These are phyloP conservation scores for Origma solitaria DNA, from an alignment of 2,113 vertebrate species.

Conservation along the genomic window DNA sequence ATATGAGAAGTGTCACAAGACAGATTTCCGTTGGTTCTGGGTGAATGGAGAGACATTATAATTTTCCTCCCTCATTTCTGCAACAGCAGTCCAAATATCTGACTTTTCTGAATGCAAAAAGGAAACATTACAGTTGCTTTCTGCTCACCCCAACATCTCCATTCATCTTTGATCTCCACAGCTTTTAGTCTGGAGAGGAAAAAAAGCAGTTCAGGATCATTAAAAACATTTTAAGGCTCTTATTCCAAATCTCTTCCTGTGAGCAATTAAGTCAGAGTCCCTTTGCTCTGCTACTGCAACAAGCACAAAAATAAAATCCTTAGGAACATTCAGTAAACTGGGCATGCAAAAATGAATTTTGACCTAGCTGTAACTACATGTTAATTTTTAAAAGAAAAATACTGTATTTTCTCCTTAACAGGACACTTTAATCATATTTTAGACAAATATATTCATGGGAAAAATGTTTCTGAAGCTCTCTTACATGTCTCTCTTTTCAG, in stretches of 20 bases:
- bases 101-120: not conserved
- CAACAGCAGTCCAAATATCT: not conserved
- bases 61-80: not conserved
- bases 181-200: not conserved
- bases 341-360: conserved; percentile 5
- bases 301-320: not conserved
- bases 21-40: conserved; percentile 9
- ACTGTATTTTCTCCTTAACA: not conserved
- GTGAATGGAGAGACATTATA: not conserved
- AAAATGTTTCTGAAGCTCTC: conserved; percentile 29
- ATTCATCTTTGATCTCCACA: not conserved
- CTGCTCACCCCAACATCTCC: not conserved
- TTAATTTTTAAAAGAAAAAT: not conserved
- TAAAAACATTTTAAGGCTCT: not conserved
- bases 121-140: not conserved
- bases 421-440: conserved; percentile 19
- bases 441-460: conserved; percentile 49
- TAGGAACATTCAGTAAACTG: not conserved
- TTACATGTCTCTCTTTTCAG: conserved; percentile 21
- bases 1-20: not conserved
- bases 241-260: not conserved
- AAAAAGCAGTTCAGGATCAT: not conserved
- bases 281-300: not conserved
- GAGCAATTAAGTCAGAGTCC: not conserved
- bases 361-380: not conserved